These are phyloP conservation scores for Tromatobia lineatoria DNA, from an alignment of 2,888 invertebrate species.

Conservation along the genomic window DNA sequence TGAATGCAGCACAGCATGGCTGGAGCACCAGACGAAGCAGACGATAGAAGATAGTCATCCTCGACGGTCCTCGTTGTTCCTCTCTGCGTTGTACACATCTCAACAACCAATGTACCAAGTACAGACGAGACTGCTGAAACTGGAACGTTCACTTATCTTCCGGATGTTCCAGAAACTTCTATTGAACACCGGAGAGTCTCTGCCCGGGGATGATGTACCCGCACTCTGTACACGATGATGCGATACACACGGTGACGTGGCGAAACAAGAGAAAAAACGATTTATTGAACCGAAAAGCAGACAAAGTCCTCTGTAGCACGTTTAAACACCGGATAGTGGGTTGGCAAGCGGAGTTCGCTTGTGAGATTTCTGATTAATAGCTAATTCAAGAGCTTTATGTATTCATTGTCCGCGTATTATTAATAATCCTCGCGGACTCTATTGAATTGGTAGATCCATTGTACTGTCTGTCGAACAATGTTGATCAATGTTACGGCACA, in stretches of 20 bases:
- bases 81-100: constrained; percentile 4
- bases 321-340: not conserved
- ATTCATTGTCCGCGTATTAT: constrained; percentile 1
- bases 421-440: constrained; percentile 13
- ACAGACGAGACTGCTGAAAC: constrained; percentile 49
- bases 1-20: constrained; percentile 42
- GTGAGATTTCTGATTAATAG: constrained; percentile 33
- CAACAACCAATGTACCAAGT: constrained; percentile 16
- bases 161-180: constrained; percentile 75
- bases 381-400: constrained; percentile 1
- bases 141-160: constrained; percentile 74
- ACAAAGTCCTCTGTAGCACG: constrained; percentile 13
- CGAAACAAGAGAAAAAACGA: constrained; percentile 57
- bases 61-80: constrained; percentile 32
- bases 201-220: constrained; percentile 46
- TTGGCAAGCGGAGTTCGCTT: not conserved
- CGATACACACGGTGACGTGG: constrained; percentile 47
- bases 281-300: constrained; percentile 47
- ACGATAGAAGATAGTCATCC: constrained; percentile 53
- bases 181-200: constrained; percentile 73
- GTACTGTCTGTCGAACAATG: not conserved
- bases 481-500: not conserved
- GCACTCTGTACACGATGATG: constrained; percentile 65
- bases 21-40: constrained; percentile 30
- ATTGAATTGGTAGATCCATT: constrained; percentile 9